Conservation (phyloP, 2,888 invertebrate genomes). For the Eretmocerus hayati region DNA sequence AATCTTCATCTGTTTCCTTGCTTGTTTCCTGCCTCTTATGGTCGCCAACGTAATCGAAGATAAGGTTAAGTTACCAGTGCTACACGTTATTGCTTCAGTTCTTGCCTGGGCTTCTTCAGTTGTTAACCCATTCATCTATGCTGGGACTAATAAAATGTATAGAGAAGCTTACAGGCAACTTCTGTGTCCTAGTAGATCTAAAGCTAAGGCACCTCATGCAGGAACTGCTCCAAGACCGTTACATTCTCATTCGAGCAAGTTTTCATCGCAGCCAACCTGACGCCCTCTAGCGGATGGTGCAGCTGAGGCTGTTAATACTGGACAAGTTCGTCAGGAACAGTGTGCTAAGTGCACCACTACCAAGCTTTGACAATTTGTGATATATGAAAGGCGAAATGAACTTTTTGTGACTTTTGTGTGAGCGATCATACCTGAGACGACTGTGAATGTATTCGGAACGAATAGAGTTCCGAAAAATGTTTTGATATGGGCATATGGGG, state of each 20-base stretch:
- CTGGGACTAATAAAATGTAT: constrained; percentile 81
- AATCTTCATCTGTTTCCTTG: constrained; percentile 78
- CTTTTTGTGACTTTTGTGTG: too few species aligned
- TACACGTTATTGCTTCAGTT: constrained; percentile 78
- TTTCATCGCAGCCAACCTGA: constrained; percentile 37
- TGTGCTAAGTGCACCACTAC: neutral
- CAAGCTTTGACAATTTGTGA: neutral
- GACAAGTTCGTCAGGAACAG: too few species aligned
- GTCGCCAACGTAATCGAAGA: constrained; percentile 83
- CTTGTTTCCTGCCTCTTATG: constrained; percentile 83
- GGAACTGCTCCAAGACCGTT: constrained; percentile 23
- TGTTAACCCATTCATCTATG: constrained; percentile 85
- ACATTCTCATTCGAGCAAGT: constrained; percentile 40
- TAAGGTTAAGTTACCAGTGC: constrained; percentile 62
- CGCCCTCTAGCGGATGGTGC: too few species aligned
- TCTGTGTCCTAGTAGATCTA: constrained; percentile 31
- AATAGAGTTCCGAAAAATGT: too few species aligned
- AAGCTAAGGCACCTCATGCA: neutral
- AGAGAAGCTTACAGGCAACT: constrained; percentile 46
- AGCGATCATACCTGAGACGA: too few species aligned
- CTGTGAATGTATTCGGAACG: too few species aligned
- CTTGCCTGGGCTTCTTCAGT: constrained; percentile 87
- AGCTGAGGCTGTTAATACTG: too few species aligned
- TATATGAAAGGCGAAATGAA: too few species aligned
- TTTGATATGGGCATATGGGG: too few species aligned